Conservation (phyloP, 1,140 invertebrate genomes). For the Phocides pigmalion region DNA sequence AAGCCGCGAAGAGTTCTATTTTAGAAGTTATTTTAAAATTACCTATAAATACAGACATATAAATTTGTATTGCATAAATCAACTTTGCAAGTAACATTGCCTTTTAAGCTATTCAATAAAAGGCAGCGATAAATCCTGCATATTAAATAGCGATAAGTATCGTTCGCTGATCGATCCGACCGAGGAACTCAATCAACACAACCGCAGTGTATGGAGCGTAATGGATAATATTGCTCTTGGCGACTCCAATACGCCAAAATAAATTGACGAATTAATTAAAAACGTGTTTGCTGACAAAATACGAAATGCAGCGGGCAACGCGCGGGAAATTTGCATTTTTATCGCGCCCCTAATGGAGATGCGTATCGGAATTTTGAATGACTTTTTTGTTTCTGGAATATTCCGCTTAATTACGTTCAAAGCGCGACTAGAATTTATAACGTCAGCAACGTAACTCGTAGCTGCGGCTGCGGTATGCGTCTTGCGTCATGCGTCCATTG, state of each 20-base stretch:
- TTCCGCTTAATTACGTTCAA: conserved; percentile 35
- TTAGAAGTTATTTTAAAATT: no score
- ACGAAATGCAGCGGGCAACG: conserved; percentile 53
- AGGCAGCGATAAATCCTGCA: background rate
- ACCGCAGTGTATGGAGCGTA: conserved; percentile 17
- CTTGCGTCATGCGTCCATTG: background rate
- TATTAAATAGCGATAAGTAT: conserved; percentile 13
- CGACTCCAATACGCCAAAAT: conserved; percentile 51
- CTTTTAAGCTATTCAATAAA: conserved; percentile 1
- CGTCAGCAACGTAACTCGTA: conserved; percentile 8
- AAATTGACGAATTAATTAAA: conserved; percentile 73
- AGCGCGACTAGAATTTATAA: conserved; percentile 33
- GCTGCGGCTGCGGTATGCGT: background rate
- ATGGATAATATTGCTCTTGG: conserved; percentile 49
- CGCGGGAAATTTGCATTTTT: conserved; percentile 59
- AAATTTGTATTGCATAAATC: no score
- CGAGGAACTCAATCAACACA: conserved; percentile 28
- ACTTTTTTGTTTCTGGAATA: conserved; percentile 33
- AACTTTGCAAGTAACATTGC: no score
- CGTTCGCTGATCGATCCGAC: conserved; percentile 5
- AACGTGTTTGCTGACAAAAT: conserved; percentile 66
- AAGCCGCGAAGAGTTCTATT: no score
- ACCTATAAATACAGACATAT: no score
- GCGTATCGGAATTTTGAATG: conserved; percentile 48
- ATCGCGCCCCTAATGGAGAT: conserved; percentile 53